Conservation (phyloP, 2,113 vertebrate genomes). For the Apaloderma vittatum region DNA sequence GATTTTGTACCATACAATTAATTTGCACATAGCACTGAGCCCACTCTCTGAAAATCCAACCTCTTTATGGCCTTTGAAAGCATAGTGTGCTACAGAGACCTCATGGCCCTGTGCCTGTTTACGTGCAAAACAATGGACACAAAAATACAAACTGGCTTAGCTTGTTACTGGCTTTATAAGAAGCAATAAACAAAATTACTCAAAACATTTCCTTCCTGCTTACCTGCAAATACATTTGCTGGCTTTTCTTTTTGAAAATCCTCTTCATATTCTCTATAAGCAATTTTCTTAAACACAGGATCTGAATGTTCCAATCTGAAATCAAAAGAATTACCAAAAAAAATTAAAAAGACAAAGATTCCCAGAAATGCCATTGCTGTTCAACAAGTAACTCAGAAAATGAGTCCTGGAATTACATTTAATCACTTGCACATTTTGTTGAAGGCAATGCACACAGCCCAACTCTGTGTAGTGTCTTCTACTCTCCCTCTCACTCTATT, state of each 20-base stretch:
- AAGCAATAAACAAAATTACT: not conserved
- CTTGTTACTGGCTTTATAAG: not conserved
- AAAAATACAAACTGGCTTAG: not conserved
- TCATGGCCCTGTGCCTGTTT: not conserved
- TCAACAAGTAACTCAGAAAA: not conserved
- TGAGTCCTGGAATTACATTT: not conserved
- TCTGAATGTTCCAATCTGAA: constrained; percentile 58
- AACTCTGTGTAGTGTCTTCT: not conserved
- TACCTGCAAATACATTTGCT: constrained; percentile 86
- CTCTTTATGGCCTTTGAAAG: not conserved
- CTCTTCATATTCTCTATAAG: constrained; percentile 92
- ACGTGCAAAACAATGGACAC: not conserved
- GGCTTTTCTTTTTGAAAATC: constrained; percentile 87
- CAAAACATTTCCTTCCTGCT: constrained; percentile 43
- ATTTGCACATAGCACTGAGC: not conserved
- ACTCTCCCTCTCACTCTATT: not conserved
- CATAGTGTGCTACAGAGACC: not conserved
- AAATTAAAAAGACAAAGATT: not conserved
- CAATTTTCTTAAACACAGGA: constrained; percentile 89
- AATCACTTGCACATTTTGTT: not conserved
- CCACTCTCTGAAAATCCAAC: not conserved
- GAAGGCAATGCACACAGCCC: not conserved
- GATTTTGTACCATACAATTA: not conserved
- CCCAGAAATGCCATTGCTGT: not conserved
- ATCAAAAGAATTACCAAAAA: constrained; percentile 21